These are phyloP conservation scores for Habroteleia sp. DNA, from an alignment of 2,888 invertebrate genomes.

Conservation along the genomic window DNA sequence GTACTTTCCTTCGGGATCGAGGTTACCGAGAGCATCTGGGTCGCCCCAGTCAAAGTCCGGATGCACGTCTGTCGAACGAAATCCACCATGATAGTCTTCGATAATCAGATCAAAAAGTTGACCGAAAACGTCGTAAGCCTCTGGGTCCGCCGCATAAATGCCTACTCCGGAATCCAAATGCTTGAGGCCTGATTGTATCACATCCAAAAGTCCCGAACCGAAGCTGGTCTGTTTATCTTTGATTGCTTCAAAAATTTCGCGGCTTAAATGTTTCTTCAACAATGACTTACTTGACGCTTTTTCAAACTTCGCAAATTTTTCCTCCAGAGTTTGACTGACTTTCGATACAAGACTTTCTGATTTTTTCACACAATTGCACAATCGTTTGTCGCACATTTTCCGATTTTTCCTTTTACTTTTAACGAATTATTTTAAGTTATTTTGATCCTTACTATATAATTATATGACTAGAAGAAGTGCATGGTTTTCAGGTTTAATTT, in stretches of 20 bases:
- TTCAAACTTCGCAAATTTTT: constrained; percentile 81
- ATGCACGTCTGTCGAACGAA: constrained; percentile 83
- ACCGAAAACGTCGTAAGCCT: constrained; percentile 85
- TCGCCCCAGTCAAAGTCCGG: constrained; percentile 85
- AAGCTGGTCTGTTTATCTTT: constrained; percentile 82
- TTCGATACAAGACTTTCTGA: neutral
- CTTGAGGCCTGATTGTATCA: constrained; percentile 85
- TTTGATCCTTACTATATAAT: too few species aligned
- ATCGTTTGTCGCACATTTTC: constrained; percentile 74
- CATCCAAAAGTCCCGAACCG: constrained; percentile 85
- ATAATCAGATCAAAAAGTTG: constrained; percentile 87
- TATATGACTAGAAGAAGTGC: too few species aligned
- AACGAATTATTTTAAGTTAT: constrained; percentile 8
- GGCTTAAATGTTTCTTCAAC: constrained; percentile 81
- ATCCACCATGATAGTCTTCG: constrained; percentile 86
- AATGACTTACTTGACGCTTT: constrained; percentile 83
- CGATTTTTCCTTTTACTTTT: neutral
- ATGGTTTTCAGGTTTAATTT: too few species aligned
- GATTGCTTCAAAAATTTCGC: constrained; percentile 60
- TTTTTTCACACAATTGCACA: constrained; percentile 69
- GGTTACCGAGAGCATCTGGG: constrained; percentile 81
- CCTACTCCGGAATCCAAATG: constrained; percentile 86
- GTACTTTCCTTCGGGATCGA: constrained; percentile 84
- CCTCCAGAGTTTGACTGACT: constrained; percentile 79
- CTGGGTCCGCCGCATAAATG: constrained; percentile 86